Evolutionary conservation across 2,797 vertebrate genomes (phyloP), one percentile per base, ranked within the genome.

Genomic region (Sebastes steindachneri): DNA sequence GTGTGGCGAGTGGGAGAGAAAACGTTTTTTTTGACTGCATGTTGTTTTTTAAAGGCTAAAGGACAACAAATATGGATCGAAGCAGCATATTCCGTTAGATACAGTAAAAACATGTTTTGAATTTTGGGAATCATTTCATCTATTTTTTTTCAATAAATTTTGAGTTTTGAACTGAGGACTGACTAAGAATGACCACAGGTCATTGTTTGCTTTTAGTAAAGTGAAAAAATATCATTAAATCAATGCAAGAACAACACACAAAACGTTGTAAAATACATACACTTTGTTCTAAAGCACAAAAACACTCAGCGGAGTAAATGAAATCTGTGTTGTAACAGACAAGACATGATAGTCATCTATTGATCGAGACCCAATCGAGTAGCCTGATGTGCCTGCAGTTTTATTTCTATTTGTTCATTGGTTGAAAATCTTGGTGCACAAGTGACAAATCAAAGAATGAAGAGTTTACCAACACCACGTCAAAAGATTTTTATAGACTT

Each of bases 401-500:
- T 19, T 57, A 4, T 67, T 35, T 66, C 5, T 23, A 4, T 48
- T 25, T 21, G 3, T 57, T 65, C 23, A 25, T 8, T 45, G 3
- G 26, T 10, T 64, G 8, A 66, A 65, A 65, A 26, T 70, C 10
- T 54, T 48, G 15, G 3, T 37, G 2, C 9, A 59, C 23, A 73
- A 11, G 26, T 66, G 54, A 53, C 19, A 5, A 60, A 35, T 65
- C 21, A 71, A n/a, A 64, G n/a, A 67, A 1, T 21, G n/a, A 63
- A 7, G 29, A 6, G 26, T 63, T 69, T 64, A 58, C 51, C 11
- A 55, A 19, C 45, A 54, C 37, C 37, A 41, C 14, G 14, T 63
- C 17, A 66, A 82, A 55, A 66, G 11, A 60, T 68, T 80, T 75
- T 59, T 35, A 54, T 65, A 41, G 12, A 73, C 6, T 14, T 14